Conservation (phyloP, 2,888 invertebrate genomes). For the Pristionchus japonicus region DNA sequence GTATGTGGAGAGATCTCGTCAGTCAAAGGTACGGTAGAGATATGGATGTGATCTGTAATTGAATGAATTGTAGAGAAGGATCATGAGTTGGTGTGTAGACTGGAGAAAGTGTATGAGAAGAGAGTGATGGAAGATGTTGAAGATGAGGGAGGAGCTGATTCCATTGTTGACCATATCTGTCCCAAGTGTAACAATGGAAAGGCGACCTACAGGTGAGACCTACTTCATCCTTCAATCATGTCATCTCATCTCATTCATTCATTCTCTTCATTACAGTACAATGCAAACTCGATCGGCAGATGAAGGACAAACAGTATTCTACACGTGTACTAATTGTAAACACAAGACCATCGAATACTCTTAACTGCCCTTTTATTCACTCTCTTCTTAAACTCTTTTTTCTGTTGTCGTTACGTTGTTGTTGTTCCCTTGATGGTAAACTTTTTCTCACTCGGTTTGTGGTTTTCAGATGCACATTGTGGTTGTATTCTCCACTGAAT, state of each 20-base stretch:
- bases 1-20: neutral
- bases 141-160: slow-evolving; percentile 55
- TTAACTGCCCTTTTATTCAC: slow-evolving; percentile 46
- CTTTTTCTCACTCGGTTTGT: neutral
- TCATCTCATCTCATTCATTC: too few species aligned
- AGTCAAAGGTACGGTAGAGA: slow-evolving; percentile 9
- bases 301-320: slow-evolving; percentile 99
- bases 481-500: neutral
- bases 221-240: too few species aligned
- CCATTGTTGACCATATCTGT: slow-evolving; percentile 79
- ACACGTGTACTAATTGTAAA: slow-evolving; percentile 94
- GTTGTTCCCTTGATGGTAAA: slow-evolving; percentile 41
- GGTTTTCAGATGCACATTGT: neutral
- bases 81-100: slow-evolving; percentile 54
- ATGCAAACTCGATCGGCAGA: slow-evolving; percentile 95
- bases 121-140: slow-evolving; percentile 62
- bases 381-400: neutral
- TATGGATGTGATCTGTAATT: neutral
- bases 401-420: neutral
- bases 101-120: slow-evolving; percentile 62
- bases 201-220: slow-evolving; percentile 54
- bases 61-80: slow-evolving; percentile 54
- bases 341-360: slow-evolving; percentile 76
- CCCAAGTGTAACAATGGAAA: slow-evolving; percentile 80
- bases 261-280: slow-evolving; percentile 80